Percentiles rank a stretch among this genome's conserved stretches.
Evolutionary conservation across 2,888 invertebrate species (phyloP).

Genomic region (Lepetodrilus schrolli): DNA sequence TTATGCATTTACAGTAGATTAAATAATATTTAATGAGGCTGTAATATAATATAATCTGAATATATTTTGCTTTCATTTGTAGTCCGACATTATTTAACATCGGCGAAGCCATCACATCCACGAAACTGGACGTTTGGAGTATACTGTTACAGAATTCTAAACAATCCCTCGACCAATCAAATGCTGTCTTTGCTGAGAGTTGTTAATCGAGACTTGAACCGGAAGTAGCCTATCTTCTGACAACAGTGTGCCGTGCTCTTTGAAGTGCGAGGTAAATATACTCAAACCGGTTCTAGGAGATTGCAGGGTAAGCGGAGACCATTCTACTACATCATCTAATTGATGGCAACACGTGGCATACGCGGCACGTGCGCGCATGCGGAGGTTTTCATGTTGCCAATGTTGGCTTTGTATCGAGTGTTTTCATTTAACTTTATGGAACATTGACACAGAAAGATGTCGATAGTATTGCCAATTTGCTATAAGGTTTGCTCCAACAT

Average conservation of each 20-base stretch:
- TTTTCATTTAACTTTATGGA: conserved; percentile 2
- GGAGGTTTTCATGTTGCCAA: background rate
- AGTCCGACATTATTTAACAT: background rate
- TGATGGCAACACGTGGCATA: conserved; percentile 1
- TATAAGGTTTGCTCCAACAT: background rate
- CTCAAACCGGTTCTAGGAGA: conserved; percentile 22
- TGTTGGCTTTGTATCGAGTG: background rate
- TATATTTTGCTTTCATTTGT: no score
- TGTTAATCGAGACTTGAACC: background rate
- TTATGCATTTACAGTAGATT: no score
- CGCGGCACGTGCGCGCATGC: conserved; percentile 4
- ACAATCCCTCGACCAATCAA: background rate
- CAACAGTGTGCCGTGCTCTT: conserved; percentile 8
- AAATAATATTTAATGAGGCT: no score
- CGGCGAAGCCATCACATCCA: background rate
- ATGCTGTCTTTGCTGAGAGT: background rate
- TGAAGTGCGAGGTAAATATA: conserved; percentile 21
- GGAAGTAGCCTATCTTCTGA: background rate
- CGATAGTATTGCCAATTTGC: background rate
- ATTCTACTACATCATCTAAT: background rate
- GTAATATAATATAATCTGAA: no score
- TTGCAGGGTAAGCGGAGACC: conserved; percentile 5
- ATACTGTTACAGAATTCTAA: background rate
- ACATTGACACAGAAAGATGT: background rate
- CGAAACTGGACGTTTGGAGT: background rate